Conservation (phyloP, 2,888 invertebrate species). For the Trichogramma evanescens region DNA sequence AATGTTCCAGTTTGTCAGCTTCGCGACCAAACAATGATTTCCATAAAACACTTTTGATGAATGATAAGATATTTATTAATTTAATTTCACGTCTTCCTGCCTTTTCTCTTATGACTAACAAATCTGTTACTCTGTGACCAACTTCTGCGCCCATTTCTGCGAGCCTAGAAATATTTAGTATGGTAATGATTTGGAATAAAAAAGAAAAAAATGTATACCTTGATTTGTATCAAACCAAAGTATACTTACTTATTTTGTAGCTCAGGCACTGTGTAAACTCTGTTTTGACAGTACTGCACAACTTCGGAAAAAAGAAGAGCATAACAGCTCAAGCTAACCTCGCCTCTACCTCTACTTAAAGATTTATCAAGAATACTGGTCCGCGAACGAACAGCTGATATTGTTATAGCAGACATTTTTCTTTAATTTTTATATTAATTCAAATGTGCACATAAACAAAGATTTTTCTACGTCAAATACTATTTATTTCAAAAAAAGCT, state of each 20-base stretch:
- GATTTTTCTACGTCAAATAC: not conserved
- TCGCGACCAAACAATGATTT: conserved; percentile 97
- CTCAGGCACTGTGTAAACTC: conserved; percentile 90
- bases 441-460: not conserved
- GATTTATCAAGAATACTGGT: conserved; percentile 84
- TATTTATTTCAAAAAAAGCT: not conserved
- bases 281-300: conserved; percentile 95
- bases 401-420: conserved; percentile 36
- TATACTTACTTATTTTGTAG: conserved; percentile 77
- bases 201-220: conserved; percentile 2
- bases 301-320: conserved; percentile 96
- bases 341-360: conserved; percentile 84
- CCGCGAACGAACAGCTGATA: conserved; percentile 54
- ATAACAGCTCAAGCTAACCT: conserved; percentile 86
- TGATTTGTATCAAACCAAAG: not conserved
- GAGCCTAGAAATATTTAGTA: conserved; percentile 55
- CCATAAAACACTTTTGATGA: conserved; percentile 95
- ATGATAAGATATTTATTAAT: conserved; percentile 85
- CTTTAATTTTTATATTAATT: not conserved
- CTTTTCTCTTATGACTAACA: conserved; percentile 88
- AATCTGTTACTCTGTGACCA: conserved; percentile 85
- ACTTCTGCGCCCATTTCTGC: conserved; percentile 94
- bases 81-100: conserved; percentile 93
- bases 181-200: not conserved
- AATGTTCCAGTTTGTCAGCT: conserved; percentile 96